Evolutionary conservation across 2,113 vertebrate species (phyloP), one percentile per base, ranked within the genome.

Genomic region (Pagrus major): DNA sequence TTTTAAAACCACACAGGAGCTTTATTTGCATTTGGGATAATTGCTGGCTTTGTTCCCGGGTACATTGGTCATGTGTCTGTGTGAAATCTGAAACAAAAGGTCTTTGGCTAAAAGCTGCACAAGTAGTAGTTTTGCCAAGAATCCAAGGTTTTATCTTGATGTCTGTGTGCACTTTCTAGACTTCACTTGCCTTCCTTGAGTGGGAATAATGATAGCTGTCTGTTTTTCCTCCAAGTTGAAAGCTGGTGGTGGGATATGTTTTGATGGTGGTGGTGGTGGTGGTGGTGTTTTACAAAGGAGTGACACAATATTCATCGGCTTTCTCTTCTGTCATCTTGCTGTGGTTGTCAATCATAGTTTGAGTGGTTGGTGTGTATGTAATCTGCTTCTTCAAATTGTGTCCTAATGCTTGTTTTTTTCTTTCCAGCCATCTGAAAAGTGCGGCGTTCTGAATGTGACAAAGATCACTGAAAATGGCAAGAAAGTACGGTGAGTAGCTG

Each of bases 391-490:
- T 14, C 20, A 14, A 16, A 21, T 2, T 14, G 35, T 20, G 9
- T 25, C 2, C 16, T 64, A 0, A 76, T 44, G 41, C 76, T 33
- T 46, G 4, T 64, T 35, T 5, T 64, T 35, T 3, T 56, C 60
- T 78, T 49, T 64, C 6, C 89, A 99, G 98, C 96, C 96, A 21
- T 97, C 96, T 89, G 97, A 99, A 85, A 99, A 98, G 82, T 98
- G 96, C 31, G 97, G 97, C 20, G 55, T 96, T 67, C 87, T 99
- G 92, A 98, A 98, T 49, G 96, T 98, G 91, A 99, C 98, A 60
- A 99, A 99, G 94, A 96, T 99, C 86, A 98, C 97, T 33, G 98
- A 99, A 91, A 93, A 98, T 71, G 97, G 98, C 33, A 98, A 98
- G 90, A 99, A 98, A 94, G 95, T 99, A 72, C 93, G 97, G 98